Percentiles rank a stretch among this genome's conserved stretches.
Evolutionary conservation across 2,113 vertebrate species (phyloP).

Genomic region (Heterotis niloticus): DNA sequence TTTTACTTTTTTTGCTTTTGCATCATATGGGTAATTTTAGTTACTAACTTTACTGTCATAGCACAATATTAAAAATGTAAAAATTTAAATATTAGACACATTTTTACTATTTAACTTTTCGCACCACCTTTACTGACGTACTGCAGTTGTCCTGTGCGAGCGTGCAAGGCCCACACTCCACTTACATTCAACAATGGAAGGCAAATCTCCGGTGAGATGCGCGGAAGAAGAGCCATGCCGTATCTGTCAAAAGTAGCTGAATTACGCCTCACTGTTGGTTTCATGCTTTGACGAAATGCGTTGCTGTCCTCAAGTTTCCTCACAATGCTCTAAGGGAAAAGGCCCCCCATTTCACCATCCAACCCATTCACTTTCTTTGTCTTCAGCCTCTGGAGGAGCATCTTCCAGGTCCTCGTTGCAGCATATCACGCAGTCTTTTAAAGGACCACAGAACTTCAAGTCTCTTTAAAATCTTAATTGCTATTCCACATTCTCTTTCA

Average conservation of each 20-base stretch:
- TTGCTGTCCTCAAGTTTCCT: neutral
- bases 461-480: neutral
- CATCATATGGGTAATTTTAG: neutral
- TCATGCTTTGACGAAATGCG: neutral
- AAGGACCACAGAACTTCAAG: neutral
- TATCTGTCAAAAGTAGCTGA: slow-evolving; percentile 25
- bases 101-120: slow-evolving; percentile 22
- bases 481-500: neutral
- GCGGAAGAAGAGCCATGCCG: neutral
- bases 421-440: neutral
- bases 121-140: slow-evolving; percentile 36
- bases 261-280: slow-evolving; percentile 15
- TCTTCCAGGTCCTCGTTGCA: slow-evolving; percentile 2
- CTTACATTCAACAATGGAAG: slow-evolving; percentile 59
- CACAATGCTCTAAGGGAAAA: slow-evolving; percentile 1
- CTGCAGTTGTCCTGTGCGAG: slow-evolving; percentile 36
- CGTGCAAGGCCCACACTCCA: slow-evolving; percentile 36
- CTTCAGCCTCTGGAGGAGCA: too few species aligned
- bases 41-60: slow-evolving; percentile 13
- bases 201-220: slow-evolving; percentile 28
- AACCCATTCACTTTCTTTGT: neutral
- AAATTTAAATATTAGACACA: slow-evolving; percentile 35
- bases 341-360: neutral
- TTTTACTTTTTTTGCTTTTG: neutral
- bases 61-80: slow-evolving; percentile 33